Percentiles rank a stretch among this genome's conserved stretches.
These are phyloP conservation scores for Eublepharis macularius DNA, from an alignment of 2,113 vertebrate genomes.

Conservation along the genomic window DNA sequence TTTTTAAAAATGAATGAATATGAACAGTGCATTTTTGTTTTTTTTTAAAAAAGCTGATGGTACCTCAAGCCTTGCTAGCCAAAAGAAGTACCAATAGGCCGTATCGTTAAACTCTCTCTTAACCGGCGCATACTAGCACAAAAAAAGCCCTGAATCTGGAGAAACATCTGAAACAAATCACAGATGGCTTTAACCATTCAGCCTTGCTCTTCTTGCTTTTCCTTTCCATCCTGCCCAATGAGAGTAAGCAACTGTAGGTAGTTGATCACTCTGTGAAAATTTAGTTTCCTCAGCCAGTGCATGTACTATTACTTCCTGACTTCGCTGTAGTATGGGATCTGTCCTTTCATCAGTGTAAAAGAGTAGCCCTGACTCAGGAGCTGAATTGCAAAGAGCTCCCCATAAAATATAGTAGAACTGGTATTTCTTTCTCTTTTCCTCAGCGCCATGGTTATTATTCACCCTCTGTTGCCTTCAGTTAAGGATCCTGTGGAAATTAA, in stretches of 20 bases:
- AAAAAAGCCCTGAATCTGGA: too few species aligned
- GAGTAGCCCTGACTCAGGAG: conserved; percentile 8
- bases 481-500: conserved; percentile 65
- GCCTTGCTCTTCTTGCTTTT: neutral
- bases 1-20: accelerated
- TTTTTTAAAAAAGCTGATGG: too few species aligned
- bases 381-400: conserved; percentile 21
- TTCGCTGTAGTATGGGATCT: neutral
- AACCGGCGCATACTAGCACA: too few species aligned
- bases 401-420: conserved; percentile 17
- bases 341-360: accelerated
- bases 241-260: accelerated
- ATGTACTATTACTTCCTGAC: neutral
- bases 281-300: neutral
- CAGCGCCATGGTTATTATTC: conserved; percentile 38
- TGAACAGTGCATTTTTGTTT: too few species aligned
- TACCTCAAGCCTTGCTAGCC: too few species aligned
- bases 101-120: too few species aligned
- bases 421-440: neutral
- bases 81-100: too few species aligned
- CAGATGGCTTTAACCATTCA: accelerated
- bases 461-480: conserved; percentile 45
- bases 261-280: neutral
- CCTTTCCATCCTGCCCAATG: neutral
- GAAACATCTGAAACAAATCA: neutral